Base-by-base conservation (phyloP, 2,797 vertebrate species). In the Craterocephalus amniculus region DNA sequence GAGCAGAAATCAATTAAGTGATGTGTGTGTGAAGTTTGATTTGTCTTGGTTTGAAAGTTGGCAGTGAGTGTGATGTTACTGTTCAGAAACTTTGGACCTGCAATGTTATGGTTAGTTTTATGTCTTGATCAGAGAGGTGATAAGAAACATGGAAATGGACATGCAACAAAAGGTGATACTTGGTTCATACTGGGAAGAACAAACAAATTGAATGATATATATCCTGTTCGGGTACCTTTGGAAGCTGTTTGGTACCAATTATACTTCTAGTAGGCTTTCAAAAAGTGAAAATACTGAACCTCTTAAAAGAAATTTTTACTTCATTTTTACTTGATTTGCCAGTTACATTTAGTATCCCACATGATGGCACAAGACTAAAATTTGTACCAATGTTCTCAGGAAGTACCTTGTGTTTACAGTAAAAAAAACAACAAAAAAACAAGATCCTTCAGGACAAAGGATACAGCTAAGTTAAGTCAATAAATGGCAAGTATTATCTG, bases 1-100 rank as follows among this genome's bases (percentile, higher is more conserved):
- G 29, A 58, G 62, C 57, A 49, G 31, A 57, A 54, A 65, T 65
- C 11, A 34, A 57, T 65, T n/a, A 45, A 32, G 26, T 40, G 29
- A 77, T 51, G 49, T 36, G 20, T 58, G 26, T 6, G 7, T 52
- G 7, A 6, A 67, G 20, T 51, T 63, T 61, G 31, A 63, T 55
- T 55, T 56, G n/a, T 45, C 57, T 61, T 63, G n/a, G 32, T 57
- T 67, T 63, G 2, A 27, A 32, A 35, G 9, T 43, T 4, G 40
- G 43, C 43, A 45, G 7, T 45, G 20, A 45, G 20, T 9, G 6
- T 45, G 20, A 45, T 45, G 18, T 9, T 45, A n/a, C 20, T 45
- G 43, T 45, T n/a, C 43, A 45, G 18, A 45, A 45, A 20, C 2
- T 45, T 20, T 45, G 6, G 43, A 45, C 20, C 4, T 7, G 7